These are phyloP conservation scores for Troides oblongomaculatus DNA, from an alignment of 2,888 invertebrate species.

Conservation along the genomic window DNA sequence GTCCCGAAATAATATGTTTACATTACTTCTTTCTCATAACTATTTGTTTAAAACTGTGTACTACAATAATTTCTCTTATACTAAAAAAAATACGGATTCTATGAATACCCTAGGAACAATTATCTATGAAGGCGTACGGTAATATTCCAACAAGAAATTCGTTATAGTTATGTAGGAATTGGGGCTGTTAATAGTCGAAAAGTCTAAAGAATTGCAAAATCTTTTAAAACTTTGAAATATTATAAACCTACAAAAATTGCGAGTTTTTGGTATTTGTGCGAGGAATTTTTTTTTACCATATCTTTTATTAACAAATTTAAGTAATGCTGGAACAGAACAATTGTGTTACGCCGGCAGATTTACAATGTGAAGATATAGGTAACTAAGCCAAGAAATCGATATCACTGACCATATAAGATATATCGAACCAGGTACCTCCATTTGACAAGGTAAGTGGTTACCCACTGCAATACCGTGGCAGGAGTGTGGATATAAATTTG, in stretches of 20 bases:
- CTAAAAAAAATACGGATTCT: slow-evolving; percentile 9
- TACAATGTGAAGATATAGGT: too few relatives aligned
- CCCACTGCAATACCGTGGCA: too few relatives aligned
- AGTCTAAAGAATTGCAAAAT: neutral
- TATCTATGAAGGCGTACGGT: slow-evolving; percentile 12
- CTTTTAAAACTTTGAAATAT: neutral
- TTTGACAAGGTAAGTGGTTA: too few relatives aligned
- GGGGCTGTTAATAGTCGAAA: neutral
- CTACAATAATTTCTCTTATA: slow-evolving; percentile 5
- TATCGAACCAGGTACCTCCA: too few relatives aligned
- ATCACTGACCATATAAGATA: too few relatives aligned
- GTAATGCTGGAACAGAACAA: too few relatives aligned
- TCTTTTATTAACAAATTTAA: too few relatives aligned
- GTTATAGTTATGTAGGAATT: slow-evolving; percentile 5
- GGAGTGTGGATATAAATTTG: neutral
- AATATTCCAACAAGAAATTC: neutral
- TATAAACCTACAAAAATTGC: too few relatives aligned
- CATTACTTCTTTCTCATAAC: neutral
- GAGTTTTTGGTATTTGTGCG: too few relatives aligned
- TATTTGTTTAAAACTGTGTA: neutral
- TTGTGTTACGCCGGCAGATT: too few relatives aligned
- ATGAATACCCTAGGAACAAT: slow-evolving; percentile 14
- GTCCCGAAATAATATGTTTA: slow-evolving; percentile 30
- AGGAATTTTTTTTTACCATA: too few relatives aligned
- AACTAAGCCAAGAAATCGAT: too few relatives aligned